These are phyloP conservation scores for Blennius ocellaris DNA, from an alignment of 2,113 vertebrate species.

Conservation along the genomic window DNA sequence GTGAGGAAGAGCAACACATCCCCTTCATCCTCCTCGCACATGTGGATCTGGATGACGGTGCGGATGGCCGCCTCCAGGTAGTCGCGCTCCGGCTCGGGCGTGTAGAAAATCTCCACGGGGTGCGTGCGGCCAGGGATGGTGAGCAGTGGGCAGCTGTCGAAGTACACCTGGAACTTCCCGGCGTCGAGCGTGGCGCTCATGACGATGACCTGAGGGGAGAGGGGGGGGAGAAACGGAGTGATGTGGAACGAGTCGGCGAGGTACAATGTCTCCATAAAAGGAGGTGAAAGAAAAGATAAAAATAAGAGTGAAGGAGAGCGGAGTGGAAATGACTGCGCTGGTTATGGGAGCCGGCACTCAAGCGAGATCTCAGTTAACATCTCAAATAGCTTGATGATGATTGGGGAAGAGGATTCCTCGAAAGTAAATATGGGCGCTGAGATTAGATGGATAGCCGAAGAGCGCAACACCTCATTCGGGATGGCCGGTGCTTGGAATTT, in stretches of 20 bases:
- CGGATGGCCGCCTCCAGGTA: slow-evolving; percentile 97
- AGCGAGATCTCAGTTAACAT: slow-evolving; percentile 26
- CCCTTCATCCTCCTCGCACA: slow-evolving; percentile 96
- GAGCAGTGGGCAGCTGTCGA: slow-evolving; percentile 94
- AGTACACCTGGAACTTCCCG: slow-evolving; percentile 98
- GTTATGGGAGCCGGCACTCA: slow-evolving; percentile 22
- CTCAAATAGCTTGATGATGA: slow-evolving; percentile 40
- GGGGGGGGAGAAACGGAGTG: neutral
- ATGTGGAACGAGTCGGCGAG: neutral
- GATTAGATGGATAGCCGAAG: slow-evolving; percentile 10
- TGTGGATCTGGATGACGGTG: slow-evolving; percentile 97
- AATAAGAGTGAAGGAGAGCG: slow-evolving; percentile 11
- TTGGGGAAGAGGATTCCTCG: slow-evolving; percentile 35
- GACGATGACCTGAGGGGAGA: slow-evolving; percentile 89
- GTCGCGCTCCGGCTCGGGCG: slow-evolving; percentile 95
- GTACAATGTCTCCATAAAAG: neutral
- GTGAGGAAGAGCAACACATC: slow-evolving; percentile 95
- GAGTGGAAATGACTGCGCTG: slow-evolving; percentile 4
- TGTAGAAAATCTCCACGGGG: slow-evolving; percentile 98
- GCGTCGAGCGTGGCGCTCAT: slow-evolving; percentile 97
- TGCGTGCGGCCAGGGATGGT: slow-evolving; percentile 97
- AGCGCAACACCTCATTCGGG: slow-evolving; percentile 13
- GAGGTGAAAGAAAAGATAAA: slow-evolving; percentile 17
- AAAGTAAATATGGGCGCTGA: slow-evolving; percentile 13
- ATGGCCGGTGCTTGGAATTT: slow-evolving; percentile 17